Base-by-base conservation (phyloP, 2,888 invertebrate species). In the Margaritifera margaritifera region DNA sequence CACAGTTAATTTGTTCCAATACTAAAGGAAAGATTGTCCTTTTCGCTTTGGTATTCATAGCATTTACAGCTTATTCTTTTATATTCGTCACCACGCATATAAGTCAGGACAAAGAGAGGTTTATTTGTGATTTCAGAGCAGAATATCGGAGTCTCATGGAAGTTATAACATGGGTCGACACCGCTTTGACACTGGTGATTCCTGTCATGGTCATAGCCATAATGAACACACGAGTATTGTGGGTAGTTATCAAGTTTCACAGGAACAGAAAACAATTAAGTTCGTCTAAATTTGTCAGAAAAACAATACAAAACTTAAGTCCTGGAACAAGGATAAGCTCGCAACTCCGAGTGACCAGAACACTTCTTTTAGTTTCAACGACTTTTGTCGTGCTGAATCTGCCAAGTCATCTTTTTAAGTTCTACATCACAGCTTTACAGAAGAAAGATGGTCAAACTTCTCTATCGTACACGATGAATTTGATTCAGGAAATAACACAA, bases 351-450 rank as follows among this genome's bases (percentile, higher is more conserved):
- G 80, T 84, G 6, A 84, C 82, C 2, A 70, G 82, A 54, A 85
- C 84, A 55, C 66, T 87, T 27, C 65, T 87, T 5, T 67, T 82
- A 1, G 80, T 86, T 3, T 86, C 86, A 54, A 79, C 80, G 18
- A 79, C 81, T 4, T 84, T 86, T 64, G 72, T 87, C 6, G 72
- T 85, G 55, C 73, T 87, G 8, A 85, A 83, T 64, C 71, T 87
- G n/a, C 86, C 86, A 2, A 84, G 82, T 22, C 84, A 87, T 69
- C 77, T 78, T 11, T 72, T 85, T 27, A 72, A 84, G 25, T 67
- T 84, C 11, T 76, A 79, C 60, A 77, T 42, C 15, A 42, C 42
- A 11, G 42, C 15, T 42, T 42, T 11, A 11, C 42, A 42, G 42
- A 42, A 42, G 42, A 42, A 8, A 42, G 15, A 15, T 42, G 42